Conservation (phyloP, 92 coral and sea anemone species). For the Montipora capitata region DNA sequence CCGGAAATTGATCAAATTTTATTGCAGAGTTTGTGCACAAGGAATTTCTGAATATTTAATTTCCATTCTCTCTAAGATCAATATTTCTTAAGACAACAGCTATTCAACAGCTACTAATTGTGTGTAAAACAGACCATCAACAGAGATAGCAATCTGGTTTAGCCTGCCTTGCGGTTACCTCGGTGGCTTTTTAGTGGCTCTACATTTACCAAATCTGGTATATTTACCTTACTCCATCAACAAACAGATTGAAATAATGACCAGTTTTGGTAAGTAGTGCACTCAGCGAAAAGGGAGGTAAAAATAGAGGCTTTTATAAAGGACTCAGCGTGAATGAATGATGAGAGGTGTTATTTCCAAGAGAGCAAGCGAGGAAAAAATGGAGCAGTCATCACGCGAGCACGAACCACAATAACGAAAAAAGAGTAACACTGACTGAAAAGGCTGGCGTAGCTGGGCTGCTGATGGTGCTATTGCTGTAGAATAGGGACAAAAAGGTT, state of each 20-base stretch:
- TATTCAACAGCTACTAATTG: not conserved
- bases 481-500: too few relatives aligned
- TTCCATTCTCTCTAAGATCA: conserved; percentile 13
- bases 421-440: too few relatives aligned
- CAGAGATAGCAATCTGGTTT: not conserved
- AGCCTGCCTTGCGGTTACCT: not conserved
- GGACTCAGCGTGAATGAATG: not conserved
- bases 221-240: not conserved
- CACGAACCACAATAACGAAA: not conserved
- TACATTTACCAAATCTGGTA: too few relatives aligned
- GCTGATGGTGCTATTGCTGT: too few relatives aligned
- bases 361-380: too few relatives aligned
- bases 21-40: not conserved
- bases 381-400: not conserved
- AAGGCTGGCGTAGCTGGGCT: too few relatives aligned
- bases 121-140: conserved; percentile 8
- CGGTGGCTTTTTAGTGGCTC: not conserved
- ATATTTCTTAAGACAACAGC: conserved; percentile 23
- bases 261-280: not conserved
- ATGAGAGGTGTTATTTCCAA: too few relatives aligned
- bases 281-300: not conserved
- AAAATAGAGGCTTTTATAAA: not conserved
- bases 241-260: not conserved
- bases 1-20: conserved; percentile 51
- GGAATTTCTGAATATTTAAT: not conserved